Evolutionary conservation across 2,797 vertebrate genomes (phyloP).

Genomic region (Bryconaethiops microstoma): DNA sequence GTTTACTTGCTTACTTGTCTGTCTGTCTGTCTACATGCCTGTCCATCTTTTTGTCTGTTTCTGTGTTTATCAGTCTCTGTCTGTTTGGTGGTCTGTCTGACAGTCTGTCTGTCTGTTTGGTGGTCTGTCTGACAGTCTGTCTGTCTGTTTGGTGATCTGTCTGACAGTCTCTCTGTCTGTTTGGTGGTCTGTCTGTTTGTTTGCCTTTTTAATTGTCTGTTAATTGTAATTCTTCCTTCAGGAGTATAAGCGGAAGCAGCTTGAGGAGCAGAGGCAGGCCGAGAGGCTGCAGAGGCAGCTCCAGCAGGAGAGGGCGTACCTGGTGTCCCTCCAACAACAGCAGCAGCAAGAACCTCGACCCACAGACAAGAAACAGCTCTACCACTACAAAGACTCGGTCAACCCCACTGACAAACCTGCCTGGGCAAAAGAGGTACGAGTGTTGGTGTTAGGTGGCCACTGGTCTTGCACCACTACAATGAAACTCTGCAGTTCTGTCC

Average conservation of each 20-base stretch:
- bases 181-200: not conserved
- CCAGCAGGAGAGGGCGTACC: constrained; percentile 93
- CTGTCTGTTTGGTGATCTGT: not conserved
- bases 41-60: not conserved
- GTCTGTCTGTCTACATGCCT: not conserved
- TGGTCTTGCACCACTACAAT: not conserved
- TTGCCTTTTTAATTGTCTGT: not conserved
- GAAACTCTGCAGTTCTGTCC: not conserved
- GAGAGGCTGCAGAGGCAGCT: constrained; percentile 95
- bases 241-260: constrained; percentile 98
- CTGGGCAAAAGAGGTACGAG: constrained; percentile 94
- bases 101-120: not conserved
- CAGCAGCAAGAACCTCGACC: constrained; percentile 87
- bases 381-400: constrained; percentile 97
- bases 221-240: constrained; percentile 55
- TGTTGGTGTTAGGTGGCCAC: not conserved
- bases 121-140: not conserved
- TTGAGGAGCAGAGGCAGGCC: constrained; percentile 97
- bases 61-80: no score
- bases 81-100: not conserved
- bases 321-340: constrained; percentile 93
- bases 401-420: constrained; percentile 93
- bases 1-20: not conserved
- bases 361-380: constrained; percentile 94
- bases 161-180: not conserved